phyloP scores from a whole-genome alignment of 1,140 invertebrate genomes.

The Hylaeus anthracinus region DNA sequence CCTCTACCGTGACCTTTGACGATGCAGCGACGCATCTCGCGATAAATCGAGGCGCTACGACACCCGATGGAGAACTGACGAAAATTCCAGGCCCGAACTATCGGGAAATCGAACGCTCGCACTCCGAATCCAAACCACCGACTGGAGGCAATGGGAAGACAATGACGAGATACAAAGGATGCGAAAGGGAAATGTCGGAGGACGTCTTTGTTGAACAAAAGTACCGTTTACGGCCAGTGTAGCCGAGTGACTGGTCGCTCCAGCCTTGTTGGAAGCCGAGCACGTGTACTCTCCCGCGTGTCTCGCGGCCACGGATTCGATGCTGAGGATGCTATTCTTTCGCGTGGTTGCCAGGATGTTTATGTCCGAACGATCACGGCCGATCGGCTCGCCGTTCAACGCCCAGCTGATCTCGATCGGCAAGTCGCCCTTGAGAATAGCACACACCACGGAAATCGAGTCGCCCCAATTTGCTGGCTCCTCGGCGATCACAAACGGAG shows the following conservation, averaged over 20 bases:
- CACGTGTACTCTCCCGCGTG: conserved; percentile 87
- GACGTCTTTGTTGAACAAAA: conserved; percentile 40
- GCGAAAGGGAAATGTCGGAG: conserved; percentile 2
- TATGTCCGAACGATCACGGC: conserved; percentile 68
- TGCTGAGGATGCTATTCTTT: conserved; percentile 85
- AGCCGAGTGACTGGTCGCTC: conserved; percentile 83
- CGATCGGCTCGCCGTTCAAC: conserved; percentile 75
- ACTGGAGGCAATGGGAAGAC: background rate
- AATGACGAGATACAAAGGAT: conserved; percentile 9
- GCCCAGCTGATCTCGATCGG: conserved; percentile 83
- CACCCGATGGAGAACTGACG: background rate
- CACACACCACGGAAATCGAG: conserved; percentile 82
- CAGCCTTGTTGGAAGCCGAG: conserved; percentile 83
- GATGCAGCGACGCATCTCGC: no score
- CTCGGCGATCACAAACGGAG: conserved; percentile 80
- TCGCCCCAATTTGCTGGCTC: conserved; percentile 81
- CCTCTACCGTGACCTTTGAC: no score
- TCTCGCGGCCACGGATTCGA: conserved; percentile 85
- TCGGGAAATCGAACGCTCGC: background rate
- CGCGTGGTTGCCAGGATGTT: conserved; percentile 76
- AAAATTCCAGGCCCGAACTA: background rate
- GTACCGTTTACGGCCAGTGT: conserved; percentile 85
- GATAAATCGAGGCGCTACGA: background rate
- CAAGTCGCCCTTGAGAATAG: conserved; percentile 84
- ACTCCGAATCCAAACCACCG: conserved; percentile 42